phyloP scores from a whole-genome alignment of 1,140 invertebrate genomes.

The Mycetomoellerius zeteki region DNA sequence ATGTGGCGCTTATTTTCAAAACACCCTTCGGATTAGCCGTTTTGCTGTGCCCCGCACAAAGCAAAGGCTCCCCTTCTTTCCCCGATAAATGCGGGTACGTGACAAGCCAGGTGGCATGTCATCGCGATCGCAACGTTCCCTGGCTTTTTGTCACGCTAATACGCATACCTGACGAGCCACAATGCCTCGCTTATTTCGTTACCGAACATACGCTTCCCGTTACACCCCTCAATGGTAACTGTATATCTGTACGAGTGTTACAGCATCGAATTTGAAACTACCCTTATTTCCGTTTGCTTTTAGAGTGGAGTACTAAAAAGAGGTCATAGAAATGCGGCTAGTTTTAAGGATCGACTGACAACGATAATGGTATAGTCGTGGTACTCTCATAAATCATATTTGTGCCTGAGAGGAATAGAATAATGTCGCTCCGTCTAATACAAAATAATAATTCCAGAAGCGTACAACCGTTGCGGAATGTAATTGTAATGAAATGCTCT shows the following conservation, averaged over 20 bases:
- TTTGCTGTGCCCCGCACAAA: conserved; percentile 56
- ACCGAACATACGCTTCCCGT: conserved; percentile 52
- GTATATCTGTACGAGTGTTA: conserved; percentile 45
- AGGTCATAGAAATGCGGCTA: conserved; percentile 29
- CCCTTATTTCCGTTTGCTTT: conserved; percentile 39
- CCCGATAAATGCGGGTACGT: conserved; percentile 37
- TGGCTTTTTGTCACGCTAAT: conserved; percentile 73
- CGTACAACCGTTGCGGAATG: conserved; percentile 1
- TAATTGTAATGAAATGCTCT: conserved; percentile 38
- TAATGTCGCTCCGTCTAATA: conserved; percentile 33
- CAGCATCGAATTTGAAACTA: conserved; percentile 49
- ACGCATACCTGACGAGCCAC: conserved; percentile 74
- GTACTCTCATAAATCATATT: conserved; percentile 47
- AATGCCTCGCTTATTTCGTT: conserved; percentile 76
- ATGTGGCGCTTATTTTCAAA: conserved; percentile 73
- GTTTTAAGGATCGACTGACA: conserved; percentile 38
- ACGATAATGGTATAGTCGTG: conserved; percentile 39
- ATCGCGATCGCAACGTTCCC: conserved; percentile 62
- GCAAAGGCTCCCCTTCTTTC: conserved; percentile 27
- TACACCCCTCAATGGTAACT: conserved; percentile 1
- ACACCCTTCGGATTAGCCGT: conserved; percentile 73
- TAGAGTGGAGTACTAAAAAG: not conserved
- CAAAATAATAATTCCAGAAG: conserved; percentile 51
- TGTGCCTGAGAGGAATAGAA: conserved; percentile 46
- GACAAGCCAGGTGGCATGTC: conserved; percentile 69